phyloP scores from a whole-genome alignment of 2,113 vertebrate species.

The Nycticorax nycticorax region DNA sequence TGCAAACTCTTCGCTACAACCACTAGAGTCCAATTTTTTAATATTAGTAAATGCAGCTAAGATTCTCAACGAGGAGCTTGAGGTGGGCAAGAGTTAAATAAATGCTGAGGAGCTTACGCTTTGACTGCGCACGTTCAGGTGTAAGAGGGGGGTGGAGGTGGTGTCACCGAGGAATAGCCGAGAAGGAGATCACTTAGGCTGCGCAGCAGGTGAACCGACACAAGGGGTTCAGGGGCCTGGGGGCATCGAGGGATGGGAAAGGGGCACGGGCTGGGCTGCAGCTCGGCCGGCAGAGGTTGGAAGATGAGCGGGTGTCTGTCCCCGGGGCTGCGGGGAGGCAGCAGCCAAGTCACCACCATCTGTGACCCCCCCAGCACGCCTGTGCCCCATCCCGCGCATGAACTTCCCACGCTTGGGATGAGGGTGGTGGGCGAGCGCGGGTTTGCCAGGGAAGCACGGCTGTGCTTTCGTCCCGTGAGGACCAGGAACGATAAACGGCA shows the following conservation, averaged over 20 bases:
- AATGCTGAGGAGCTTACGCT: not conserved
- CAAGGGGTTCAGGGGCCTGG: not conserved
- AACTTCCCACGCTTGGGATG: not conserved
- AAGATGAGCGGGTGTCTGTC: not conserved
- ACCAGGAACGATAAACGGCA: not conserved
- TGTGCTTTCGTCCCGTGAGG: not conserved
- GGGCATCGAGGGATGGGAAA: not conserved
- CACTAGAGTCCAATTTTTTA: not conserved
- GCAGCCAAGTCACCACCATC: not conserved
- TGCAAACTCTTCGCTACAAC: not conserved
- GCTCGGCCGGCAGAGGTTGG: not conserved
- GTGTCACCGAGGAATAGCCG: not conserved
- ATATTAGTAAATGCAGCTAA: not conserved
- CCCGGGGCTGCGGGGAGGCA: not conserved
- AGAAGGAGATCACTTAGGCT: not conserved
- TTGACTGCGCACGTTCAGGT: fast-evolving
- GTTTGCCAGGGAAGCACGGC: not conserved
- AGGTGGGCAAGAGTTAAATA: not conserved
- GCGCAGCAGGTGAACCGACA: not conserved
- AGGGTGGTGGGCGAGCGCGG: fast-evolving
- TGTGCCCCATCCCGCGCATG: not conserved
- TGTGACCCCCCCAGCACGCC: fast-evolving
- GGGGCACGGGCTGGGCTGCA: not conserved
- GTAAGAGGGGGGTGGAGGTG: not conserved
- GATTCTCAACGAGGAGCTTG: not conserved